Base-by-base conservation (phyloP, 2,888 invertebrate species). In the Dolichomitus sp. region DNA sequence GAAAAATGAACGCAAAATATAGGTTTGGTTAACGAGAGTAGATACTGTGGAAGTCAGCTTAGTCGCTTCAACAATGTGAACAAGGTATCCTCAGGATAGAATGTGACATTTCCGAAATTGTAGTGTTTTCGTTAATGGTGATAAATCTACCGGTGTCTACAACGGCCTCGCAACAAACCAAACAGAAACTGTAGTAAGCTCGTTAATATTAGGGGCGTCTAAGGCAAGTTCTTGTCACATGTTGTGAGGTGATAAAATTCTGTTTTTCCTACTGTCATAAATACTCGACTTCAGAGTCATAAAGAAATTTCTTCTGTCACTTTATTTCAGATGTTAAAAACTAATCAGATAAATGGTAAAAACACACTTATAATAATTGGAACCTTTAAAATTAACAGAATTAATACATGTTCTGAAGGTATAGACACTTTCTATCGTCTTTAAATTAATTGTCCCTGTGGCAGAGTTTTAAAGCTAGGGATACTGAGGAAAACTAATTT, bases 131-230 rank as follows among this genome's bases (percentile, higher is more conserved):
- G 37, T 11, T 61, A 19, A 37, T 17, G 19, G 37, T 19, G 37
- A 61, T 61, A 61, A 61, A 61, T 61, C 14, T 61, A 11, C n/a
- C 17, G 1, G 37, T 6, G 2, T 19, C 37, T 40, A 19, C 19
- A 11, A 37, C 19, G n/a, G 5, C 37, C 11, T 2, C 40, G 61
- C 19, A 40, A 40, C 17, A 17, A 17, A 17, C 19, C 40, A 61
- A 61, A 61, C 37, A 19, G 40, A 61, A 61, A 61, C 37, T 40
- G 61, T 40, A 17, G 37, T 4, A 17, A 19, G 17, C 61, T 37
- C 37, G 37, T 61, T 37, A 11, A 61, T 61, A 61, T 61, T 37
- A 37, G 37, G 9, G n/a, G 17, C n/a, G 17, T 37, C 17, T 17
- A 7, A n/a, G n/a, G 33, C 17, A 9, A 2, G 0, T 17, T 6